These are phyloP conservation scores for Cheilosia vernalis DNA, from an alignment of 2,888 invertebrate genomes.

Conservation along the genomic window DNA sequence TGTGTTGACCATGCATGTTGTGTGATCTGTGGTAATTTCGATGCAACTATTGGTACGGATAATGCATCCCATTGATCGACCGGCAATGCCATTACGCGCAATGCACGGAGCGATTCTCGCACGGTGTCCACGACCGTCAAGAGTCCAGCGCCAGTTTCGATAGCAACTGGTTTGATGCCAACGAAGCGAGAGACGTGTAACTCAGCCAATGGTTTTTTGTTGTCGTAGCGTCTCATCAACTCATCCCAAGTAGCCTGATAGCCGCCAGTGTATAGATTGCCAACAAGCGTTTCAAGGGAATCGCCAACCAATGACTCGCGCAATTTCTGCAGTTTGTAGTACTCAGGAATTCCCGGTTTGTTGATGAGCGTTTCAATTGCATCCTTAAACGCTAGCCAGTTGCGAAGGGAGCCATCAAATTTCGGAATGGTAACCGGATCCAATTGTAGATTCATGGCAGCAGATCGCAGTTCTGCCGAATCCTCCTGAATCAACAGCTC, in stretches of 20 bases:
- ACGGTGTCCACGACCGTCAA: not conserved
- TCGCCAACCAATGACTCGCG: constrained; percentile 13
- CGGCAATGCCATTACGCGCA: not conserved
- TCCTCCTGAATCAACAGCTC: not conserved
- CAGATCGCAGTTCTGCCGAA: constrained; percentile 3
- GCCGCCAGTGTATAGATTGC: constrained; percentile 17
- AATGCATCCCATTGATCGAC: not conserved
- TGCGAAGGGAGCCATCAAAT: constrained; percentile 27
- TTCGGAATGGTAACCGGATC: constrained; percentile 8
- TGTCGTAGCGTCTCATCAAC: constrained; percentile 1
- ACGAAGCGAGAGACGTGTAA: constrained; percentile 12
- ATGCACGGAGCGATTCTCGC: not conserved
- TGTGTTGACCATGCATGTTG: not conserved
- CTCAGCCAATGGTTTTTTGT: constrained; percentile 16
- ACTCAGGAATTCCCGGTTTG: constrained; percentile 15
- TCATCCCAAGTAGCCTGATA: constrained; percentile 17
- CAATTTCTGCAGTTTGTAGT: constrained; percentile 18
- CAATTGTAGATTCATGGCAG: constrained; percentile 16
- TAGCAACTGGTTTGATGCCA: not conserved
- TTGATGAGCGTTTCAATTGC: constrained; percentile 10
- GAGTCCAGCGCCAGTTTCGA: too few relatives aligned
- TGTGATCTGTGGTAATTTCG: not conserved
- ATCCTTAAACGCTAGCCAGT: constrained; percentile 16
- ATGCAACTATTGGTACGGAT: not conserved
- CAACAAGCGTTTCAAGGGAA: constrained; percentile 3